These are phyloP conservation scores for Copidosoma aretas DNA, from an alignment of 2,888 invertebrate species.

Conservation along the genomic window DNA sequence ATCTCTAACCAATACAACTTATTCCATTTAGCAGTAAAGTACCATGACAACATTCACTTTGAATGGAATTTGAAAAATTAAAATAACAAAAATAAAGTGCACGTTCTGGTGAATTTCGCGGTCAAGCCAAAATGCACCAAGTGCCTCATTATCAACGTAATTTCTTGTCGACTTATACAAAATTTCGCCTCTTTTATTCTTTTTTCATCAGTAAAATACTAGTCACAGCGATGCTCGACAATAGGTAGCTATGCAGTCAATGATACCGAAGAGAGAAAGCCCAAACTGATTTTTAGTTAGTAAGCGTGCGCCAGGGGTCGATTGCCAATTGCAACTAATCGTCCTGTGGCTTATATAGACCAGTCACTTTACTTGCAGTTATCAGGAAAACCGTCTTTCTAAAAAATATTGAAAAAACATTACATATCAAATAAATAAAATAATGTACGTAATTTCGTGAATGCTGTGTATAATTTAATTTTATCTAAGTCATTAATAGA, in stretches of 20 bases:
- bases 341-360: background rate
- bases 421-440: background rate
- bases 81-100: conserved; percentile 3
- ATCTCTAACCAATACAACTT: no score
- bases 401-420: background rate
- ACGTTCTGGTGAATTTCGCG: conserved; percentile 30
- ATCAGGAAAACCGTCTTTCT: conserved; percentile 41
- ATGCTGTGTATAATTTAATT: background rate
- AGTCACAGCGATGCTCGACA: conserved; percentile 20
- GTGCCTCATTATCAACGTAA: conserved; percentile 29
- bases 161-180: conserved; percentile 4
- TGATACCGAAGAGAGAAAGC: conserved; percentile 26
- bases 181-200: background rate
- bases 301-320: conserved; percentile 18
- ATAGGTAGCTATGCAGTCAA: background rate
- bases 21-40: no score
- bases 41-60: no score
- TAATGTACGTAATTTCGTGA: background rate
- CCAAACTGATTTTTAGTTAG: conserved; percentile 31
- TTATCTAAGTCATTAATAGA: background rate
- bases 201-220: conserved; percentile 25
- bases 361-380: conserved; percentile 9
- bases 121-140: conserved; percentile 33
- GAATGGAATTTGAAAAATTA: background rate
- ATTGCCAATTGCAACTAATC: background rate